Percentiles rank a stretch among this genome's conserved stretches.
Conservation (phyloP, 2,888 invertebrate genomes). For the Rutpela maculata region DNA sequence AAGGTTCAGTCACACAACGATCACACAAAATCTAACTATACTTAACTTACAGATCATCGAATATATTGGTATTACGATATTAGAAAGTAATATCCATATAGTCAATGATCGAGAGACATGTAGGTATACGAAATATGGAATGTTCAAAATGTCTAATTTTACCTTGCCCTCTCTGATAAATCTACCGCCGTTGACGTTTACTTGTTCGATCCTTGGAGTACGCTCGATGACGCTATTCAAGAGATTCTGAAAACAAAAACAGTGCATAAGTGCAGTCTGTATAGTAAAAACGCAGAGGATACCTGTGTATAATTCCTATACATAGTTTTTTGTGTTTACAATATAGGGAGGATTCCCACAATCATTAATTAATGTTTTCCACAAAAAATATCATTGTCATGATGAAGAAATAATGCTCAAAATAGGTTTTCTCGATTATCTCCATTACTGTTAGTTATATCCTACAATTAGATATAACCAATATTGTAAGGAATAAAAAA, state of each 20-base stretch:
- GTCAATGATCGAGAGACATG: slow-evolving; percentile 40
- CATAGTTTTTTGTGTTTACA: no score
- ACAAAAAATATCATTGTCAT: no score
- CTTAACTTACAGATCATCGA: slow-evolving; percentile 9
- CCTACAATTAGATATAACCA: no score
- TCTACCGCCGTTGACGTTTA: slow-evolving; percentile 95
- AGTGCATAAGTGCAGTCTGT: slow-evolving; percentile 14
- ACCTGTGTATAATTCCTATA: no score
- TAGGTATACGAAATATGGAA: slow-evolving; percentile 51
- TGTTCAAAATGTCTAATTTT: slow-evolving; percentile 70
- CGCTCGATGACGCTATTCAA: slow-evolving; percentile 95
- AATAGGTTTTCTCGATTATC: no score
- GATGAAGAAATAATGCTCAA: no score
- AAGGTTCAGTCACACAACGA: slow-evolving; percentile 55
- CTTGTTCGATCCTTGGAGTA: slow-evolving; percentile 95
- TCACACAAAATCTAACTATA: slow-evolving; percentile 57
- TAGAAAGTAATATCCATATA: slow-evolving; percentile 47
- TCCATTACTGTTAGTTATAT: no score
- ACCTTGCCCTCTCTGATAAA: slow-evolving; percentile 99
- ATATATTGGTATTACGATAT: not conserved
- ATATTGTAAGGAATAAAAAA: no score
- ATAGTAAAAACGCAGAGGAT: no score
- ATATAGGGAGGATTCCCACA: no score
- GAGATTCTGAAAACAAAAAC: slow-evolving; percentile 81
- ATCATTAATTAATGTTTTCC: no score